Base-by-base conservation (phyloP, 2,888 invertebrate genomes). In the Andrena marginata region DNA sequence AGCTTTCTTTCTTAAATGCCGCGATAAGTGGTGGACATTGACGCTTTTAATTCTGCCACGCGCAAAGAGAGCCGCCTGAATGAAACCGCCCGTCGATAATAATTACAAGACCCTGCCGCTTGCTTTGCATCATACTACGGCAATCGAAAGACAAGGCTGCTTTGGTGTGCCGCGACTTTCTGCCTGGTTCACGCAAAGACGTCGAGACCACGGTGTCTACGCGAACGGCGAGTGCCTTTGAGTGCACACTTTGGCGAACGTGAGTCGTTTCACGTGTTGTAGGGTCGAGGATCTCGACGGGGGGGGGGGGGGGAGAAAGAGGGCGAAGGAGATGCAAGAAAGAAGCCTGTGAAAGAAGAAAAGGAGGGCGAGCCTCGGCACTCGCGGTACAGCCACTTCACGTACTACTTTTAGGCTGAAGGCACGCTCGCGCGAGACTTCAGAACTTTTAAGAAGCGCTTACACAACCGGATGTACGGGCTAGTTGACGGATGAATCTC, bases 381-480 rank as follows among this genome's bases (percentile, higher is more conserved):
- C 72, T 67, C 59, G 64, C 62, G 48, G 65, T 56, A 31, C 72
- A 72, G 56, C 82, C 82, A 85, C 85, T 85, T 74, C 75, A 65
- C 70, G 74, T 16, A 63, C 83, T 72, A 74, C 85, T 82, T 78
- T 75, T 73, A 75, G 75, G 73, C 86, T 71, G 70, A 78, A 84
- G 78, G 79, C 80, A 80, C 64, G 79, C 80, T 81, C 84, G 77
- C 77, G 70, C 75, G 75, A 64, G 80, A 84, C 89, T 89, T 87
- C 59, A 82, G 67, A 90, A 90, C 84, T 90, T 90, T 90, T 88
- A 87, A 90, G 86, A 90, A 87, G 84, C 89, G 89, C 85, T 88
- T 89, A 87, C 82, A 72, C 79, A 82, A 80, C 75, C 86, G 83
- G 80, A 87, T 82, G 77, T 86, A 84, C 60, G 65, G 59, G 67